phyloP scores from a whole-genome alignment of 2,888 invertebrate species.

The Xylota segnis region DNA sequence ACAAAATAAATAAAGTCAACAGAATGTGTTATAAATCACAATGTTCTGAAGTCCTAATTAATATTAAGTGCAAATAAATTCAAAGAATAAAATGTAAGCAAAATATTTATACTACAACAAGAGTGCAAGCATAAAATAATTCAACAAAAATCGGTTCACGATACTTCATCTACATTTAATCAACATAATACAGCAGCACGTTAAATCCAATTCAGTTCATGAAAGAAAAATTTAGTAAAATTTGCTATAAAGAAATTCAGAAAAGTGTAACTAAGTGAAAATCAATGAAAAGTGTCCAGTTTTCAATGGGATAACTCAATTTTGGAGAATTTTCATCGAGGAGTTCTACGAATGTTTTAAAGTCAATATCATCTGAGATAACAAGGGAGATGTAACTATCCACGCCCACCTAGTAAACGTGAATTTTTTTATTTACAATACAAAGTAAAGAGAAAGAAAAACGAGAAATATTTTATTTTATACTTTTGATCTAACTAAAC shows the following conservation, averaged over 20 bases:
- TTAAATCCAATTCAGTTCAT: background rate
- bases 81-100: no score
- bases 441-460: background rate
- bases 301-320: background rate
- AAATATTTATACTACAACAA: background rate
- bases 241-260: background rate
- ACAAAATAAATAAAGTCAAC: no score
- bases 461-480: background rate
- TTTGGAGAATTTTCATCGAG: background rate
- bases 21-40: no score
- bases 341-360: background rate
- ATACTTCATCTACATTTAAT: background rate
- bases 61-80: no score
- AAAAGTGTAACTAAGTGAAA: slow-evolving; percentile 13
- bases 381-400: background rate
- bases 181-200: background rate
- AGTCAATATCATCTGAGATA: slow-evolving; percentile 8
- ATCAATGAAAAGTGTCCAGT: background rate
- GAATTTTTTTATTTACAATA: background rate
- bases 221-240: slow-evolving; percentile 1
- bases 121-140: background rate
- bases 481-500: background rate
- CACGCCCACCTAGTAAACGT: background rate
- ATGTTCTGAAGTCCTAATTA: no score
- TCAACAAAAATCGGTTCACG: background rate